Percentiles rank a stretch among this genome's conserved stretches.
Evolutionary conservation across 1,140 invertebrate species (phyloP).

Genomic region (Macrobrachium nipponense): DNA sequence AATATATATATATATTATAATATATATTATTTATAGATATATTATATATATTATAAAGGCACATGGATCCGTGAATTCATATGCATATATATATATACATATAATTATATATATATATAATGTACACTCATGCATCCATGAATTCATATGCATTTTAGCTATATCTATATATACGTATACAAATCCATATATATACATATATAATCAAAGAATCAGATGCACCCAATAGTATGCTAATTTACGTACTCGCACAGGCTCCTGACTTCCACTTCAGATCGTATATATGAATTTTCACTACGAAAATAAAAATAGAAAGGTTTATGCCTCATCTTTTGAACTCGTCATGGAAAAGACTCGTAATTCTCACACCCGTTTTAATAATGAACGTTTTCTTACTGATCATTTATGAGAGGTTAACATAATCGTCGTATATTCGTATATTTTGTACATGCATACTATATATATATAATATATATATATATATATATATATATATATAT

Average conservation of each 20-base stretch:
- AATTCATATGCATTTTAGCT: not conserved
- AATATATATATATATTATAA: not conserved
- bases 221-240: too few relatives aligned
- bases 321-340: too few relatives aligned
- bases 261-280: too few relatives aligned
- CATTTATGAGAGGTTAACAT: not conserved
- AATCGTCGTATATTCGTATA: not conserved
- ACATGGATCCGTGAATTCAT: not conserved
- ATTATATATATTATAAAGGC: not conserved
- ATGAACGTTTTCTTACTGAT: too few relatives aligned
- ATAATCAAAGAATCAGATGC: not conserved
- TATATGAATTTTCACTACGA: too few relatives aligned
- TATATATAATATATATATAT: conserved; percentile 31
- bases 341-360: too few relatives aligned
- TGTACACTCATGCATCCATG: not conserved
- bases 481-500: conserved; percentile 8
- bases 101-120: not conserved
- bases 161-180: not conserved
- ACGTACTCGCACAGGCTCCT: too few relatives aligned
- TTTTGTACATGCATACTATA: conserved; percentile 18
- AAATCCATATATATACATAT: not conserved
- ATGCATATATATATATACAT: not conserved
- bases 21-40: conserved; percentile 8
- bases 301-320: too few relatives aligned
- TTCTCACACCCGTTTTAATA: too few relatives aligned